Base-by-base conservation (phyloP, 2,888 invertebrate genomes). In the Melanargia galathea region DNA sequence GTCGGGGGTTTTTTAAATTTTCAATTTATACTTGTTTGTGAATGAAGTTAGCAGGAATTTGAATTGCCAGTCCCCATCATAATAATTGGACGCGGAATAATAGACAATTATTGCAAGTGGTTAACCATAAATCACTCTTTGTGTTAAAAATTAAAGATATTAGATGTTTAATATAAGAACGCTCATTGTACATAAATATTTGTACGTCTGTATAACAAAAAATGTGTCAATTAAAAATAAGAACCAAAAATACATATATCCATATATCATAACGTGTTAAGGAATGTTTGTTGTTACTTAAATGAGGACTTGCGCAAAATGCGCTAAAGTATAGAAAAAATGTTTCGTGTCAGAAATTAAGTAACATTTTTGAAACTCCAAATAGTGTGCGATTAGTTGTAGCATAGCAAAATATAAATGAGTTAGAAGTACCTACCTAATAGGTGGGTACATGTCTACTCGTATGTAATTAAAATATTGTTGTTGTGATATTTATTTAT, bases 211-310 rank as follows among this genome's bases (percentile, higher is more conserved):
- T 48, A 24, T 35, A 57, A 43, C 56, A 58, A 58, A 48, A 56
- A 58, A 57, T 46, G 58, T 58, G 58, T 58, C 58, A 58, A 58
- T 58, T 58, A 48, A 58, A 26, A 45, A 35, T 58, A 58, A 35
- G 46, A 58, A 58, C 46, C 48, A 58, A 48, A 48, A n/a, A 56
- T 30, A 2, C n/a, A 18, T 46, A 35, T 58, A 16, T 48, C 22
- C n/a, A 48, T 48, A 57, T 57, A 56, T 51, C 51, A 51, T 35
- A 20, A 33, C 13, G 11, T 10, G 1, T 3, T 51, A 35, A 52
- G 52, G 20, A 16, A 30, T 49, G n/a, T 24, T 46, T 22, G 46
- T n/a, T 30, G 16, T 30, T 49, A 49, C 13, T n/a, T 13, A 49
- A 26, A 26, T 8, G 16, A 49, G 3, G 16, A 48, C 7, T 26